Evolutionary conservation across 2,113 vertebrate species (phyloP).

Genomic region (Varanus salvator): DNA sequence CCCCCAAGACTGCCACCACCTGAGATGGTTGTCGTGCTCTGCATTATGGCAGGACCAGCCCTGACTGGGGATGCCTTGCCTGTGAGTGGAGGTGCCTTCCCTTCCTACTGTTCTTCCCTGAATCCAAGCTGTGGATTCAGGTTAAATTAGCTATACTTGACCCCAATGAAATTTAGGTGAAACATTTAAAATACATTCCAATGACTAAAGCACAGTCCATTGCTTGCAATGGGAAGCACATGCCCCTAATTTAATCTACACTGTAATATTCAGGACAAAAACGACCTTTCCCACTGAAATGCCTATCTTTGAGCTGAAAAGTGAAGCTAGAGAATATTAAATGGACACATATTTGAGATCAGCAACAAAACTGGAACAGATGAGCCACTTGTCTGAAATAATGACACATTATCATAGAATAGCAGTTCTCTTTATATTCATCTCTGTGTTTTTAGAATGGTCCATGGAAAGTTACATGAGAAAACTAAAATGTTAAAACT

Average conservation of each 20-base stretch:
- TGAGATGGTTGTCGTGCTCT: too few species aligned
- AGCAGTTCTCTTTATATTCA: background rate
- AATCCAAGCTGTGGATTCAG: background rate
- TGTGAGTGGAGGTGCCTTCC: background rate
- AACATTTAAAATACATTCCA: background rate
- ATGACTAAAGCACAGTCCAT: background rate
- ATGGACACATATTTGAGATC: background rate
- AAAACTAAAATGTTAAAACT: constrained; percentile 27
- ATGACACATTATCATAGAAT: background rate
- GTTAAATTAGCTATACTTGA: background rate
- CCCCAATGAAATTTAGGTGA: background rate
- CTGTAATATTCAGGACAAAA: background rate
- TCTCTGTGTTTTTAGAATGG: background rate
- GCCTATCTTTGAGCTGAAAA: background rate
- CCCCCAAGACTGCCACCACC: too few species aligned
- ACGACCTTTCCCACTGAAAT: background rate
- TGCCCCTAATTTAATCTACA: background rate
- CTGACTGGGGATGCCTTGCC: background rate
- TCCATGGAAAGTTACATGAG: background rate
- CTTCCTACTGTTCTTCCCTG: too few species aligned
- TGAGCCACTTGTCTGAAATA: background rate
- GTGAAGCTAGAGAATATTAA: background rate
- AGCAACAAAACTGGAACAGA: background rate
- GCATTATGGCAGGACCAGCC: too few species aligned
- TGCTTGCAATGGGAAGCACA: background rate